phyloP scores from a whole-genome alignment of 2,888 invertebrate genomes.

The Torymus tubicola region DNA sequence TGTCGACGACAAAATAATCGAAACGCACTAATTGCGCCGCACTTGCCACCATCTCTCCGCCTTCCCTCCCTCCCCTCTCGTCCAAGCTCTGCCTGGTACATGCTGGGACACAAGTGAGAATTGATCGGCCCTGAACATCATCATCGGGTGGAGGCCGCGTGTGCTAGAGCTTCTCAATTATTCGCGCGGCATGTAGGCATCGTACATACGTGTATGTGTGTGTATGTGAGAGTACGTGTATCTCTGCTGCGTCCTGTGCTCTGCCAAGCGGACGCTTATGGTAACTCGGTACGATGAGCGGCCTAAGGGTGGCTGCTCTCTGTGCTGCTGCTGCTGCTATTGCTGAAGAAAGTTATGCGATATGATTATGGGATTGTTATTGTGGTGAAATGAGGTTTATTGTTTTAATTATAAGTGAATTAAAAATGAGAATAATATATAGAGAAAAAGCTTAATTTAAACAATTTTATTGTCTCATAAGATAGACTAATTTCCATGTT shows the following conservation, averaged over 20 bases:
- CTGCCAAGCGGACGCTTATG: slow-evolving; percentile 18
- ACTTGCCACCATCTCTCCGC: no score
- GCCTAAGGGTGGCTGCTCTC: not conserved
- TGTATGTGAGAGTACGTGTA: not conserved
- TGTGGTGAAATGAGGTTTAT: no score
- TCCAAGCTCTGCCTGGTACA: no score
- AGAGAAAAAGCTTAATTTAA: no score
- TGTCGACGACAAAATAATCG: slow-evolving; percentile 18
- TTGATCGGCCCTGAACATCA: slow-evolving; percentile 15
- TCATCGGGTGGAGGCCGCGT: slow-evolving; percentile 1
- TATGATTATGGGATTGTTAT: no score
- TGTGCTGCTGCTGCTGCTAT: no score
- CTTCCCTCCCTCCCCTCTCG: no score
- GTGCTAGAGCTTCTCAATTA: slow-evolving; percentile 42
- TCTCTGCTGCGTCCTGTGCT: slow-evolving; percentile 1
- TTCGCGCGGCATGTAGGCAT: not conserved
- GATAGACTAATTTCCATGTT: no score
- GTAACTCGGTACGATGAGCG: slow-evolving; percentile 4
- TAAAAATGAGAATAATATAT: no score
- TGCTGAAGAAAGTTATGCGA: no score
- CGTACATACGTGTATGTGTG: not conserved
- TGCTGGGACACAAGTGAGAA: slow-evolving; percentile 2
- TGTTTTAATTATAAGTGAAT: no score
- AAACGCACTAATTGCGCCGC: slow-evolving; percentile 26
- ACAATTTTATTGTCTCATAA: no score